A percentile compares a stretch with the other conserved stretches of the same genome.
phyloP scores from a whole-genome alignment of 2,113 vertebrate species.

The Glaucomys volans region DNA sequence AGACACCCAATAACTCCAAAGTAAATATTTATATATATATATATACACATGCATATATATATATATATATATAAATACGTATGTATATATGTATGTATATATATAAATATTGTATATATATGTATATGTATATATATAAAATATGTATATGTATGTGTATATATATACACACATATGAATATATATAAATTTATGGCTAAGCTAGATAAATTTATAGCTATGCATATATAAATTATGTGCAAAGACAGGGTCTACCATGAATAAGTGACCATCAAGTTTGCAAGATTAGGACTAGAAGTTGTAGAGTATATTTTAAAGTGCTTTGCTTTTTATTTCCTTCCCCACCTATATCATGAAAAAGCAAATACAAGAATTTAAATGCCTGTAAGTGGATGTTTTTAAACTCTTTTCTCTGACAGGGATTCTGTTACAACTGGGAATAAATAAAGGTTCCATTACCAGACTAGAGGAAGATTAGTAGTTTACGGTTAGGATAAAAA shows the following conservation, averaged over 20 bases:
- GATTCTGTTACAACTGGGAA: background rate
- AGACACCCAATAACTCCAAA: slow-evolving; percentile 24
- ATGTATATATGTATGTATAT: too few species aligned
- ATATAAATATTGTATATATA: too few species aligned
- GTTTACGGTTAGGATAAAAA: slow-evolving; percentile 24
- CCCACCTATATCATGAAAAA: background rate
- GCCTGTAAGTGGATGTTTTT: background rate
- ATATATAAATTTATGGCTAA: slow-evolving; percentile 4
- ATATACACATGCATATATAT: background rate
- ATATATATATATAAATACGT: background rate
- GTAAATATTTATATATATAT: background rate
- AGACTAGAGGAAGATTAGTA: slow-evolving; percentile 8
- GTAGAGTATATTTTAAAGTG: background rate
- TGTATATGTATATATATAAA: too few species aligned
- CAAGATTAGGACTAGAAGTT: background rate
- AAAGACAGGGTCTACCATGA: slow-evolving; percentile 2
- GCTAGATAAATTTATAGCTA: slow-evolving; percentile 13
- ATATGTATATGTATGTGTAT: too few species aligned
- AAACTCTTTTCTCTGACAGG: background rate
- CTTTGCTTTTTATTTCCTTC: slow-evolving; percentile 1
- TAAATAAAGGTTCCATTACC: slow-evolving; percentile 27
- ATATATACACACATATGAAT: too few species aligned
- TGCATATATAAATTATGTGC: background rate
- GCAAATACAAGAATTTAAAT: slow-evolving; percentile 14
- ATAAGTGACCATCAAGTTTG: background rate